Base-by-base conservation (phyloP, 2,888 invertebrate genomes). In the Mythimna lalbum region DNA sequence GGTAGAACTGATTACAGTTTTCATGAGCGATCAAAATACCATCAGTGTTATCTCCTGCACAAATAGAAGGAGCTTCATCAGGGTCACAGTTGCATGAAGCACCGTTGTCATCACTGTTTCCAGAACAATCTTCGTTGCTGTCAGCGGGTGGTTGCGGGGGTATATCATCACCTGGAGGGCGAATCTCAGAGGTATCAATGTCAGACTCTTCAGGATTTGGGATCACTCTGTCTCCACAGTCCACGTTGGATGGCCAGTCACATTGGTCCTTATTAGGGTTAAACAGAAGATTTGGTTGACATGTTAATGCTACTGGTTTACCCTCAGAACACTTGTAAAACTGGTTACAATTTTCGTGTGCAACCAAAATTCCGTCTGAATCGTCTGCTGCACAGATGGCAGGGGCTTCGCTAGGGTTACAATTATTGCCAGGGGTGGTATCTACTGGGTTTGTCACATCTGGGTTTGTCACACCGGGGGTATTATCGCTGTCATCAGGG, bases 301-400 rank as follows among this genome's bases (percentile, higher is more conserved):
- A 92, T 0, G 12, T 53, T 0, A 82, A 17, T 1, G 66, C 72
- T 0, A 88, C 79, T 0, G 91, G 90, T 9, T 59, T 49, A 0
- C 91, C 88, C 0, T 73, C 68, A 4, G 12, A 57, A 56, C 91
- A 91, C 4, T 72, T 64, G 63, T 91, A 91, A 63, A 87, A 92
- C 53, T 90, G 79, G 60, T 89, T 85, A 63, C 91, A 91, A 52
- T 89, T 86, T 68, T 91, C 89, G 56, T 91, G 89, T 4, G 89
- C 90, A 0, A 91, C 76, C 0, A 90, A 65, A 5, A 78, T 52
- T 14, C 88, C 86, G 0, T 88, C 87, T 0, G 89, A 88, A 21
- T 74, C 78, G 1, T 81, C 77, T 27, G 73, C 78, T 3, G 87
- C 85, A 31, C 91, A 91, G 21, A 88, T 87, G 0, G 70, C 62